Base-by-base conservation (phyloP, 92 coral and sea anemone species). In the Parazoanthus swiftii region DNA sequence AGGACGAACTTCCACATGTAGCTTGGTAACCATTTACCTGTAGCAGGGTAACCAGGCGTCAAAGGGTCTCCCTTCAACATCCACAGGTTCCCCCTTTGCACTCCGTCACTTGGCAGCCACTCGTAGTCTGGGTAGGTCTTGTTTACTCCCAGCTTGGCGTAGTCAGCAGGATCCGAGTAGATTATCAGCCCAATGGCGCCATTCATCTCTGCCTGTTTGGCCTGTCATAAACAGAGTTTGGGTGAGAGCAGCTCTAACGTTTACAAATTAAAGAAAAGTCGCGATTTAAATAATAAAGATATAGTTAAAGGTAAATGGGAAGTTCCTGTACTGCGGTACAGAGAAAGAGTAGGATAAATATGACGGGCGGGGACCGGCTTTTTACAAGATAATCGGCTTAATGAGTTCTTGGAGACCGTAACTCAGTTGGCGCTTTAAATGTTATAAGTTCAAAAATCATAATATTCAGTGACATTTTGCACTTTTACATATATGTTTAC, bases 41-140 rank as follows among this genome's bases (percentile, higher is more conserved):
- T 91, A 14, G 98, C 96, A 26, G 99, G 98, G 85, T 91, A 91
- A 0, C 97, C 98, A 25, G 99, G 98, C 13, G 98, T 96, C 76
- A 95, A 87, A 14, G 98, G 96, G 66, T 96, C 98, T 68, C 98
- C 99, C 23, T 86, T 90, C n/a, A 86, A 92, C 84, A 59, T 89
- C 92, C 92, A 95, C 75, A 92, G 70, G 89, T 89, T 94, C 23
- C 95, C 94, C 35, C 95, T 79, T 72, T 93, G 98, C 43, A 90
- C 98, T 0, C 93, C 92, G 75, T 89, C 89, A 81, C 91, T 91
- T 43, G 99, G 89, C 25, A 95, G 92, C 95, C 95, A 93, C 36
- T 85, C 80, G 85, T 91, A 93, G 56, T 93, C 88, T 0, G 95
- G 95, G 50, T 95, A 89, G 7, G 92, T 80, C 65, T 89, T 89